phyloP scores from a whole-genome alignment of 2,113 vertebrate species.

The Gallinago media region DNA sequence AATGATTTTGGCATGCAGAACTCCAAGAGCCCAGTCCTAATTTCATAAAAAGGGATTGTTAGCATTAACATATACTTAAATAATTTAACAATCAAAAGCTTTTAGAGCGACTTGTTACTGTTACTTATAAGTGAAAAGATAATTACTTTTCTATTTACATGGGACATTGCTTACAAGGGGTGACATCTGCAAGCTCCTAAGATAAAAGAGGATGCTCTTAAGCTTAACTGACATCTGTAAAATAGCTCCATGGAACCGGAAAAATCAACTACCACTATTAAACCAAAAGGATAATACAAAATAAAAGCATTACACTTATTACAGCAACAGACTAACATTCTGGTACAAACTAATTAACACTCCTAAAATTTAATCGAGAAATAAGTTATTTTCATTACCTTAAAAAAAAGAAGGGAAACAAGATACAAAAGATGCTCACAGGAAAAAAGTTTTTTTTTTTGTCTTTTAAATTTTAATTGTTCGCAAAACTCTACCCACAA shows the following conservation, averaged over 20 bases:
- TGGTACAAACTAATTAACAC: not conserved
- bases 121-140: not conserved
- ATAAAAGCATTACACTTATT: not conserved
- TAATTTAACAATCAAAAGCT: not conserved
- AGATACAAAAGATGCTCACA: not conserved
- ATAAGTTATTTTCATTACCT: not conserved
- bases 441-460: not conserved
- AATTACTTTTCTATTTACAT: not conserved
- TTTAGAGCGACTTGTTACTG: not conserved
- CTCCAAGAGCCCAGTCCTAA: conserved; percentile 98
- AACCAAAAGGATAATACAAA: not conserved
- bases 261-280: not conserved
- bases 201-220: not conserved
- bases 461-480: not conserved
- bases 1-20: conserved; percentile 99
- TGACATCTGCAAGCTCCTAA: not conserved
- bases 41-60: not conserved
- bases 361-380: not conserved
- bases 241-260: not conserved
- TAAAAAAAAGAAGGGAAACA: not conserved
- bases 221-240: not conserved
- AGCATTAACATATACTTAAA: not conserved
- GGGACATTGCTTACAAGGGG: not conserved
- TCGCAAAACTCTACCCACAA: not conserved
- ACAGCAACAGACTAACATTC: not conserved